Evolutionary conservation across 1,140 invertebrate genomes (phyloP).

Genomic region (Brachionus rubens): DNA sequence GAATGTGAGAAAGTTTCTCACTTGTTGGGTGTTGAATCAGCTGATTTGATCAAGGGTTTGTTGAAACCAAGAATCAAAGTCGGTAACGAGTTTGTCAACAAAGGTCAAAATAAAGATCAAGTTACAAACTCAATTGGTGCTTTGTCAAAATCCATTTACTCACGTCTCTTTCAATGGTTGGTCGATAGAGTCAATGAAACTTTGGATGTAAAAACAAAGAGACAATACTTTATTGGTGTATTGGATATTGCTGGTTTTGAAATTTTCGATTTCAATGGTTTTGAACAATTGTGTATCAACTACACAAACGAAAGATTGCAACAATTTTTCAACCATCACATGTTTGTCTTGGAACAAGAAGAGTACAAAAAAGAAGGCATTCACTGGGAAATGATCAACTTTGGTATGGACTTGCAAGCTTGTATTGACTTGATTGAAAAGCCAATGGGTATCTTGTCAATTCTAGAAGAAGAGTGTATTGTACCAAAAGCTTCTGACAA

Average conservation of each 20-base stretch:
- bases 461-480: slow-evolving; percentile 99
- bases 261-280: slow-evolving; percentile 99
- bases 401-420: slow-evolving; percentile 95
- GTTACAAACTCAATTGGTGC: slow-evolving; percentile 89
- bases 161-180: slow-evolving; percentile 92
- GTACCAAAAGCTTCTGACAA: slow-evolving; percentile 98
- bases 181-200: slow-evolving; percentile 98
- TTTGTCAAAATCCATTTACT: slow-evolving; percentile 93
- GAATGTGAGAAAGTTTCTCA: slow-evolving; percentile 89
- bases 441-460: slow-evolving; percentile 99
- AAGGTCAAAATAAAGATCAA: slow-evolving; percentile 93
- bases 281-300: slow-evolving; percentile 99
- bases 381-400: slow-evolving; percentile 98
- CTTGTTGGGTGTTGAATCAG: slow-evolving; percentile 69
- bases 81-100: slow-evolving; percentile 89
- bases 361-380: slow-evolving; percentile 97
- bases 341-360: slow-evolving; percentile 99
- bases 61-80: slow-evolving; percentile 67
- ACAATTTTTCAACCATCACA: slow-evolving; percentile 99
- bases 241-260: slow-evolving; percentile 99
- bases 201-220: slow-evolving; percentile 93
- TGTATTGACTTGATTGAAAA: slow-evolving; percentile 99
- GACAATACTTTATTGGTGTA: slow-evolving; percentile 97
- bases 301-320: slow-evolving; percentile 99
- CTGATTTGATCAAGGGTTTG: slow-evolving; percentile 65